These are phyloP conservation scores for Argyra leucocephala DNA, from an alignment of 2,888 invertebrate species.

Conservation along the genomic window DNA sequence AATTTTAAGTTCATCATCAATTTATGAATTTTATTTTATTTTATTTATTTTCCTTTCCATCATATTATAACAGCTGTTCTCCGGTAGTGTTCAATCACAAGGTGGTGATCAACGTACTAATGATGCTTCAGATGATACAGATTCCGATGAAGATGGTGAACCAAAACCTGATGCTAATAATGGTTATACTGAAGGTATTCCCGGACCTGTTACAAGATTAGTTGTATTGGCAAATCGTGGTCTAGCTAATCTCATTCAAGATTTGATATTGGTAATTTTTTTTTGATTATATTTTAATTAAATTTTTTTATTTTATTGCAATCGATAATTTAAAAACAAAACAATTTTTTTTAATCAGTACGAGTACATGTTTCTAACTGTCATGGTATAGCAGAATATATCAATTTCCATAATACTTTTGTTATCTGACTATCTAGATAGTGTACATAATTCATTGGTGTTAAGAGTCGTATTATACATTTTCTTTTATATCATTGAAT, in stretches of 20 bases:
- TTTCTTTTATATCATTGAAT: too few species aligned
- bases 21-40: background rate
- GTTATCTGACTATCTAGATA: too few species aligned
- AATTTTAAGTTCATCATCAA: too few species aligned
- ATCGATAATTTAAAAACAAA: too few species aligned
- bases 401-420: too few species aligned
- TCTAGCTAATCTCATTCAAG: slow-evolving; percentile 76
- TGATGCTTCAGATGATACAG: slow-evolving; percentile 38
- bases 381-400: too few species aligned
- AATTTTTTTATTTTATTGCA: background rate
- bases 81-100: slow-evolving; percentile 63
- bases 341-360: too few species aligned
- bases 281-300: background rate
- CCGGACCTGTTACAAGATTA: slow-evolving; percentile 76
- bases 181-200: slow-evolving; percentile 70
- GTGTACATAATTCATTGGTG: too few species aligned
- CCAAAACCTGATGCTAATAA: slow-evolving; percentile 49
- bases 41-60: background rate
- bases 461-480: too few species aligned
- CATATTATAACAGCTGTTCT: slow-evolving; percentile 55
- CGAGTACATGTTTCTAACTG: too few species aligned
- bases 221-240: slow-evolving; percentile 82
- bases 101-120: slow-evolving; percentile 50
- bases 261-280: slow-evolving; percentile 63
- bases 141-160: slow-evolving; percentile 48